Conservation (phyloP, 2,113 vertebrate species). For the Caretta caretta region DNA sequence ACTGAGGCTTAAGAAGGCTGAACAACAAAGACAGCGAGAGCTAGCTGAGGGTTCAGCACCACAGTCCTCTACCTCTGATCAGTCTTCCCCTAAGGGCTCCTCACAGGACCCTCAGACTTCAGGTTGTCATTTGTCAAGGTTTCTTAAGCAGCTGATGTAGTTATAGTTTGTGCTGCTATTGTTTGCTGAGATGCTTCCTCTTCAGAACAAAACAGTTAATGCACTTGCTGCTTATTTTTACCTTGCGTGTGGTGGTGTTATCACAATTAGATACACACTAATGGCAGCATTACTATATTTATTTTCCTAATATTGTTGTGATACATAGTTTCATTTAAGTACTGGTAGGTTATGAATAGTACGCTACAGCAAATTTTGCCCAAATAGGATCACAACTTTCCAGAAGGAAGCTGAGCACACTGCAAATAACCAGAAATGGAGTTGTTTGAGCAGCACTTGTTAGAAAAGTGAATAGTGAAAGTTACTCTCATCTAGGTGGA, state of each 20-base stretch:
- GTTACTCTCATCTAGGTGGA: background rate
- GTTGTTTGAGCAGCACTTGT: background rate
- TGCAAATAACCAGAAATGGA: background rate
- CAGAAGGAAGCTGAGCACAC: background rate
- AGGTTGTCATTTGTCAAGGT: constrained; percentile 85
- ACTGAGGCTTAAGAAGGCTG: constrained; percentile 92
- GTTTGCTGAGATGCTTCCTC: constrained; percentile 74
- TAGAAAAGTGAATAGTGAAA: constrained; percentile 8
- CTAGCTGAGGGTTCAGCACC: constrained; percentile 76
- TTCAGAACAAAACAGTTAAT: constrained; percentile 43
- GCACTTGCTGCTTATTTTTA: constrained; percentile 66
- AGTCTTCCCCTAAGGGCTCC: constrained; percentile 79
- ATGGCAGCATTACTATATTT: background rate
- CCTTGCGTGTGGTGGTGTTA: constrained; percentile 59
- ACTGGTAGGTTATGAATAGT: background rate
- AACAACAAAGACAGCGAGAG: constrained; percentile 92
- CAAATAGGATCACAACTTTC: background rate
- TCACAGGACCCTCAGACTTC: constrained; percentile 79
- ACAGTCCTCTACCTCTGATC: constrained; percentile 80
- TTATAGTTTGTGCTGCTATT: constrained; percentile 71
- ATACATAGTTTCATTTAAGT: background rate
- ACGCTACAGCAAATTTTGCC: background rate
- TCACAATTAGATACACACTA: constrained; percentile 14
- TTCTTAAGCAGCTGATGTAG: constrained; percentile 71
- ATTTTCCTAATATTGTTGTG: constrained; percentile 8